These are phyloP conservation scores for Drosophila baimaii DNA, from an alignment of 1,140 invertebrate genomes.

Conservation along the genomic window DNA sequence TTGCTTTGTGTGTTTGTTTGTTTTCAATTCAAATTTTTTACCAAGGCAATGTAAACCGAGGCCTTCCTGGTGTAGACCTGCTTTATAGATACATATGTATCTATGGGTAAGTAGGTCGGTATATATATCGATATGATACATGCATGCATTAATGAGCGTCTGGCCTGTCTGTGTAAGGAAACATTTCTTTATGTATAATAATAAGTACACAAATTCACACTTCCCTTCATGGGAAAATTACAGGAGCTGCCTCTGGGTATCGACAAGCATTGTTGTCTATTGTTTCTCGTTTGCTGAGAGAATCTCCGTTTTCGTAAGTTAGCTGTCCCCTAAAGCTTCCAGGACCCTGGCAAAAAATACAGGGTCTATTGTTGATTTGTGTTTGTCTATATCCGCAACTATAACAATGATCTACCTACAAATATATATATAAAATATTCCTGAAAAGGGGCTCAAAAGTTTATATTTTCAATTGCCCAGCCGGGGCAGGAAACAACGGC, in stretches of 20 bases:
- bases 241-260: conserved; percentile 11
- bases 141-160: background rate
- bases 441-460: too few relatives aligned
- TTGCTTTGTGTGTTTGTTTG: too few relatives aligned
- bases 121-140: background rate
- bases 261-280: too few relatives aligned
- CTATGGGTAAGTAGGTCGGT: background rate
- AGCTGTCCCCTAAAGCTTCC: background rate
- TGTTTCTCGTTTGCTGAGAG: conserved; percentile 26
- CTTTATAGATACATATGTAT: conserved; percentile 1
- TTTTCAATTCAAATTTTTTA: conserved; percentile 58
- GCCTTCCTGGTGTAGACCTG: conserved; percentile 22
- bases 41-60: conserved; percentile 20
- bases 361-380: too few relatives aligned
- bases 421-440: too few relatives aligned
- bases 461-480: too few relatives aligned
- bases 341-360: too few relatives aligned
- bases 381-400: too few relatives aligned
- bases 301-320: conserved; percentile 34
- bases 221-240: conserved; percentile 50
- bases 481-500: too few relatives aligned
- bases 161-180: background rate
- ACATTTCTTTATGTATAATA: conserved; percentile 25
- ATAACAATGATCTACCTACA: too few relatives aligned
- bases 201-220: conserved; percentile 51